Evolutionary conservation across 2,797 vertebrate genomes (phyloP).

Genomic region (Betta splendens): DNA sequence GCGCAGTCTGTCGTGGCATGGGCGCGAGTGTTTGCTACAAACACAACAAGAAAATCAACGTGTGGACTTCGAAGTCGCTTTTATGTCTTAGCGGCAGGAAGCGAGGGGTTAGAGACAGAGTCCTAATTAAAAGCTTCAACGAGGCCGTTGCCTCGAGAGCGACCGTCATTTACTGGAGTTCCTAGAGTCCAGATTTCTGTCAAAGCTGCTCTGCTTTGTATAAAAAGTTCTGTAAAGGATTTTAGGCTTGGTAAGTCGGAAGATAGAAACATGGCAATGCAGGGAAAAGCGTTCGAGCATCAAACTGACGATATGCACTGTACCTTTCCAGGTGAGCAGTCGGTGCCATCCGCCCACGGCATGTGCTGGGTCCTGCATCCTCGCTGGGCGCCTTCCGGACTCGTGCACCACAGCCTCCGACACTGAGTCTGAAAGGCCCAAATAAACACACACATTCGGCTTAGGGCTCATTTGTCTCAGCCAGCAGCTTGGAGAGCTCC

Average conservation of each 20-base stretch:
- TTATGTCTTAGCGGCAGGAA: constrained; percentile 64
- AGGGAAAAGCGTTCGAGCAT: constrained; percentile 11
- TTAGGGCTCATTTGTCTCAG: no score
- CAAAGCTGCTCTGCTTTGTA: no score
- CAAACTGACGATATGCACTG: constrained; percentile 49
- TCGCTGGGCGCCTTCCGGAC: constrained; percentile 90
- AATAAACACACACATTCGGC: constrained; percentile 9
- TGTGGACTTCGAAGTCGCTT: constrained; percentile 53
- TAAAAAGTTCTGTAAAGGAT: constrained; percentile 30
- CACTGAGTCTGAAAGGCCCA: constrained; percentile 89
- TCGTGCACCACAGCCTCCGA: constrained; percentile 95
- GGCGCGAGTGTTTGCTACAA: constrained; percentile 30
- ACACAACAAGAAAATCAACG: constrained; percentile 31
- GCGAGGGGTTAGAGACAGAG: constrained; percentile 52
- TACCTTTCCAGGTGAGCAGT: constrained; percentile 94
- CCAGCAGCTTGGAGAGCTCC: no score
- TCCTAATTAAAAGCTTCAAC: constrained; percentile 72
- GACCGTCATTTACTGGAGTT: constrained; percentile 39
- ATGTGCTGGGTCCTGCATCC: constrained; percentile 98
- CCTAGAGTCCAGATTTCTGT: constrained; percentile 15
- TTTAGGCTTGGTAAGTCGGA: constrained; percentile 23
- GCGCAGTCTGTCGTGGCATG: constrained; percentile 8
- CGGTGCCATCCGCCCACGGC: constrained; percentile 97
- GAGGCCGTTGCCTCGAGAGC: constrained; percentile 53
- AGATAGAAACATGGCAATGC: constrained; percentile 20